A percentile compares a stretch with the other conserved stretches of the same genome.
phyloP scores from a whole-genome alignment of 2,113 vertebrate species.

The Todiramphus saurophagus region DNA sequence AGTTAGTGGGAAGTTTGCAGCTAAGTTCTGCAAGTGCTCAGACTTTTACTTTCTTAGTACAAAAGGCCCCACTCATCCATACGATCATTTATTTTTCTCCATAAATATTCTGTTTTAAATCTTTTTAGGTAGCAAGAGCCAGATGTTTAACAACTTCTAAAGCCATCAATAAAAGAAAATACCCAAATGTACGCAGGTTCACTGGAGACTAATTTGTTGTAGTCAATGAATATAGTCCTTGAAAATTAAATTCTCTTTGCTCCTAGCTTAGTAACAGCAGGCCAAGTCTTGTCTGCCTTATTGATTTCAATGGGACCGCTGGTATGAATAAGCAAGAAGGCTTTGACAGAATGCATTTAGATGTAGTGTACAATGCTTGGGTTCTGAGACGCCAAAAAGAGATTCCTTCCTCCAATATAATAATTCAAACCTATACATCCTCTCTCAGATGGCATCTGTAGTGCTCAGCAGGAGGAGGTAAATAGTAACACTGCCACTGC shows the following conservation, averaged over 20 bases:
- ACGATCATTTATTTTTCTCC: neutral
- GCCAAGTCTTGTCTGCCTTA: neutral
- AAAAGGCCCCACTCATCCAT: neutral
- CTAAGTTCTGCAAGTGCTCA: neutral
- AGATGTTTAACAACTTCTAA: conserved; percentile 13
- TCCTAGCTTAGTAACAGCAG: neutral
- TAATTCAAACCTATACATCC: neutral
- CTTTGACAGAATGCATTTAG: neutral
- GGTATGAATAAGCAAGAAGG: neutral
- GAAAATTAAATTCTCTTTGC: neutral
- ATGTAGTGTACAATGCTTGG: neutral
- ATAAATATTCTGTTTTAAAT: neutral
- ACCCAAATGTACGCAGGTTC: neutral
- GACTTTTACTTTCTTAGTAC: neutral
- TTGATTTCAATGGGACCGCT: neutral
- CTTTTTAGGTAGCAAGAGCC: neutral
- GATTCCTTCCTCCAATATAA: neutral
- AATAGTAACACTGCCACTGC: neutral
- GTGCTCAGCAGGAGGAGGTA: neutral
- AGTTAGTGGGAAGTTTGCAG: neutral
- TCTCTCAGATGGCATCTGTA: neutral
- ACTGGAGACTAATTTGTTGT: neutral
- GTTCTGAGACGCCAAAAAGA: neutral
- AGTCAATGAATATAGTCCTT: neutral
- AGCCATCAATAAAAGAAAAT: neutral